Evolutionary conservation across 2,113 vertebrate species (phyloP).

Genomic region (Andinoacara biseriatus): DNA sequence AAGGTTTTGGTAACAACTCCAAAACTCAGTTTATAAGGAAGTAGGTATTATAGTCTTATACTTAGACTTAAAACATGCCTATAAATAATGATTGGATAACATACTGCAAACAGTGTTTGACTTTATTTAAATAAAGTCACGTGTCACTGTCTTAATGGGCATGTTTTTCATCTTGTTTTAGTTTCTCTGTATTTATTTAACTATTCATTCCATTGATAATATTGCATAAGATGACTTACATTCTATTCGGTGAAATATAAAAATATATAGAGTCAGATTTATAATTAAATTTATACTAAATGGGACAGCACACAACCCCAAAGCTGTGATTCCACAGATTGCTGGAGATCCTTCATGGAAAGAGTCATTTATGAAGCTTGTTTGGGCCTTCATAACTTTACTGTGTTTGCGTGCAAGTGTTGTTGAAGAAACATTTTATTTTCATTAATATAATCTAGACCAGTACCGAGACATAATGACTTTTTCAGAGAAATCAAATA

Average conservation of each 20-base stretch:
- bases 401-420: not conserved
- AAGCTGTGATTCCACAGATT: not conserved
- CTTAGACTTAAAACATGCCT: not conserved
- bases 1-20: not conserved
- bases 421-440: not conserved
- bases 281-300: not conserved
- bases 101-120: not conserved
- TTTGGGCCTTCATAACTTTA: no score
- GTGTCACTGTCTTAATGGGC: not conserved
- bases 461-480: no score
- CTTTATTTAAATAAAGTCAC: not conserved
- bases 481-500: no score
- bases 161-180: not conserved
- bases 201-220: not conserved
- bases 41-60: not conserved
- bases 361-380: not conserved
- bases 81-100: not conserved
- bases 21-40: not conserved
- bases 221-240: not conserved
- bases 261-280: not conserved
- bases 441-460: not conserved
- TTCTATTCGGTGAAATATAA: not conserved
- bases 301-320: not conserved
- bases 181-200: not conserved
- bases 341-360: not conserved